Base-by-base conservation (phyloP, 2,797 vertebrate species). In the Petrocephalus sullivani region DNA sequence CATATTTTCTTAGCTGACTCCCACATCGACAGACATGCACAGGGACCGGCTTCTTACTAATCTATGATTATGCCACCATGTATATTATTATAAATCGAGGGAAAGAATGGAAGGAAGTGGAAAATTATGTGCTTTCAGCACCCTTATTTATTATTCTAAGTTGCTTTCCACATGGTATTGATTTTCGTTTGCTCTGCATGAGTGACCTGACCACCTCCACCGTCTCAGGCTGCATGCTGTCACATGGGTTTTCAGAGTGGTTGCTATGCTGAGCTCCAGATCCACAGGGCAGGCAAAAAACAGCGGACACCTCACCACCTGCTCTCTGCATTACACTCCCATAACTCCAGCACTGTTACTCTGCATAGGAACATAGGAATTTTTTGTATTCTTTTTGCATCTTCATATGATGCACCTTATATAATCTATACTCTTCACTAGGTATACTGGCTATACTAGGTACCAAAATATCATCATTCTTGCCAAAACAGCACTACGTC, bases 81-180 rank as follows among this genome's bases (percentile, higher is more conserved):
- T 56, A 37, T 28, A 16, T 57, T 37, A 57, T 58, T 8, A 85
- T 19, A 9, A 57, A 58, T 37, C 28, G 33, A 16, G 23, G 54
- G 16, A 58, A 85, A 85, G 84, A 46, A 86, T 85, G 16, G 19
- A 37, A 33, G 54, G 33, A 58, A 58, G 19, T 85, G 54, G 33
- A 46, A 86, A 86, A 86, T 41, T 3, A 58, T 41, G 84, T n/a
- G 16, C 28, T 86, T 86, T 51, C 28, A 19, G 56, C 28, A 7
- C 41, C 84, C 33, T 33, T 60, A 41, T 86, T 56, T 86, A 86
- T 86, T 37, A 37, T 46, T 86, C 14, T n/a, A 58, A 85, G 84
- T n/a, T 21, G 9, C 56, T 41, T 10, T 60, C 54, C 28, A 23
- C 33, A 8, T 28, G 53, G 28, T 86, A 86, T 86, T 37, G 53